A percentile compares a stretch with the other conserved stretches of the same genome.
phyloP scores from a whole-genome alignment of 2,797 vertebrate genomes.

The Cuculus canorus region DNA sequence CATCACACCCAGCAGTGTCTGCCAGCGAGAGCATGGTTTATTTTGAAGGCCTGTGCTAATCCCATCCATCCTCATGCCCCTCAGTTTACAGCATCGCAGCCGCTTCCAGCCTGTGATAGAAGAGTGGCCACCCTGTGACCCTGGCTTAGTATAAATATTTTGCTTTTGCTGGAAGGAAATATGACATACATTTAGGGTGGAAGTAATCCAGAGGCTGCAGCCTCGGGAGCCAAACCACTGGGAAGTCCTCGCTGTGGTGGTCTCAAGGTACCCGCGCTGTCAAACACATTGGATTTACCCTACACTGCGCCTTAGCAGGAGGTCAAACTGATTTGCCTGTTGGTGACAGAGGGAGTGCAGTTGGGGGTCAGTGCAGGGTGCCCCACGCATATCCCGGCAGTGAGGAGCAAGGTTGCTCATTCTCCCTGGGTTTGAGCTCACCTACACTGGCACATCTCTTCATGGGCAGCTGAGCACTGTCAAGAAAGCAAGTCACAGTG shows the following conservation, averaged over 20 bases:
- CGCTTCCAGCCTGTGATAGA: conserved; percentile 36
- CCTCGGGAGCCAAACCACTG: background rate
- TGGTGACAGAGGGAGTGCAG: background rate
- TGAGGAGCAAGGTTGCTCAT: accelerated
- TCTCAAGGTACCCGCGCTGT: background rate
- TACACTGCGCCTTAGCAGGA: accelerated
- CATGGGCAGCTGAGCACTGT: background rate
- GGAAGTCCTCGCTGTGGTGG: background rate
- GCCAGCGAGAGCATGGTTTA: background rate
- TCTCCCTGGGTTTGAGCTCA: accelerated
- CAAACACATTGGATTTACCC: background rate
- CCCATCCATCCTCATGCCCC: background rate
- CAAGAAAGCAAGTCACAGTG: background rate
- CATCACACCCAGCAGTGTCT: background rate
- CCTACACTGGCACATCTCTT: background rate
- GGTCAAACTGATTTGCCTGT: background rate
- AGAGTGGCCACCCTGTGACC: conserved; percentile 50
- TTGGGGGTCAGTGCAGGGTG: too few species aligned
- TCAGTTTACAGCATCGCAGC: background rate
- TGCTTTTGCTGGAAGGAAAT: conserved; percentile 68
- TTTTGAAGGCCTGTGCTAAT: background rate
- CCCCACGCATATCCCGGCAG: accelerated
- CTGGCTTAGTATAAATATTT: conserved; percentile 71
- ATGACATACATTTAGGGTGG: conserved; percentile 62
- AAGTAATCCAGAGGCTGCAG: conserved; percentile 65